Base-by-base conservation (phyloP, 2,797 vertebrate genomes). In the Molossus alvarezi region DNA sequence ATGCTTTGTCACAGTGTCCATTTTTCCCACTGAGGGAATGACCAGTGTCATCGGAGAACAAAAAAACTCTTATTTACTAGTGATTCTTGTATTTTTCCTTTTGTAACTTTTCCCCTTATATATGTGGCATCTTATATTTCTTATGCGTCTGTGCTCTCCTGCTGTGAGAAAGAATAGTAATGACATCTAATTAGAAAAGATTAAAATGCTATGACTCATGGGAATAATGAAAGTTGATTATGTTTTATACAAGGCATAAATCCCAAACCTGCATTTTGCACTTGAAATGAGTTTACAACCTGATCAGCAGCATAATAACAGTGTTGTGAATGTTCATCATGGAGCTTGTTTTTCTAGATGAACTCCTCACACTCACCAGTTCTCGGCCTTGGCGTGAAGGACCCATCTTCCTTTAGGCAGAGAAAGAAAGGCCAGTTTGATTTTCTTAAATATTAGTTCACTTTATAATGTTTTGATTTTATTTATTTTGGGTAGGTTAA, bases 101-200 rank as follows among this genome's bases (percentile, higher is more conserved):
- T 41, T 76, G 65, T 64, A 27, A 11, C 21, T 77, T 58, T 20
- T 8, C 37, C 15, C 6, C 5, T 64, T 88, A 21, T 81, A 84
- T 86, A 62, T 71, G 21, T 21, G 71, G 0, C 17, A 29, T 60
- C 71, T 94, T n/a, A 64, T 48, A 77, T 84, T 97, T 97, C 97
- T 95, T 87, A 77, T 86, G n/a, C 3, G 96, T 95, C 45, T 95
- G 2, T 96, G 84, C 14, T 73, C 83, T 89, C 60, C 94, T 92
- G 21, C 83, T 90, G 18, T 87, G 65, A 92, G 94, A 95, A 96
- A 97, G 92, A 93, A 81, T 96, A 57, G 69, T 96, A 97, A 97
- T 98, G 97, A 92, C 73, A 73, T 91, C 65, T 97, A 97, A 98
- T 97, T 98, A 98, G 82, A 95, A 97, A 97, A 97, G 21, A 98